phyloP scores from a whole-genome alignment of 1,140 invertebrate genomes.

The Campoletis sonorensis region DNA sequence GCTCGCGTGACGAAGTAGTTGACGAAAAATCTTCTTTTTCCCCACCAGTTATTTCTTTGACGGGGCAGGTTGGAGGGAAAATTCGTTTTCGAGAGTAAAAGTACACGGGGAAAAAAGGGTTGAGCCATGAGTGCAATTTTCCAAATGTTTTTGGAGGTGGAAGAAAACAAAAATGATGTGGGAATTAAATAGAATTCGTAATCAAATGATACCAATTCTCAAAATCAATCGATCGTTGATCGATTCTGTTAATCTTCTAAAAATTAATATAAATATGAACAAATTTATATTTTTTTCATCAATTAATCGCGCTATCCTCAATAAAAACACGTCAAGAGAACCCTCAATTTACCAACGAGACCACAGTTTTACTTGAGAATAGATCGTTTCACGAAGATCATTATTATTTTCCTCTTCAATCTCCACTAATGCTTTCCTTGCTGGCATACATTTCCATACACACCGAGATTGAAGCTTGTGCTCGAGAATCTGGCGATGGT shows the following conservation, averaged over 20 bases:
- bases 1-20: slow-evolving; percentile 50
- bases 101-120: too few species aligned
- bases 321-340: neutral
- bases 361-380: slow-evolving; percentile 25
- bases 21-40: slow-evolving; percentile 64
- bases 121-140: too few species aligned
- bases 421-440: slow-evolving; percentile 28
- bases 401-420: slow-evolving; percentile 43
- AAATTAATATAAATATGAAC: too few species aligned
- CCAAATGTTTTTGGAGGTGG: too few species aligned
- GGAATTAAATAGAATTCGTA: too few species aligned
- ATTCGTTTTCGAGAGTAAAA: slow-evolving; percentile 6
- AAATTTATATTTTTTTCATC: neutral
- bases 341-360: neutral
- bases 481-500: slow-evolving; percentile 38
- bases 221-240: too few species aligned
- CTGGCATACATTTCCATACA: slow-evolving; percentile 34
- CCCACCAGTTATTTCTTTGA: slow-evolving; percentile 22
- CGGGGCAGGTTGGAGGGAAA: neutral
- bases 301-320: neutral
- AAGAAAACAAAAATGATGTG: too few species aligned
- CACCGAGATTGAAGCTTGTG: slow-evolving; percentile 39
- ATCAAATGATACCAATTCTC: too few species aligned
- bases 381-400: slow-evolving; percentile 33
- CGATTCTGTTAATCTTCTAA: too few species aligned